Evolutionary conservation across 2,888 invertebrate genomes (phyloP), one percentile per base, ranked within the genome.

Genomic region (Chrysolina haemoptera): DNA sequence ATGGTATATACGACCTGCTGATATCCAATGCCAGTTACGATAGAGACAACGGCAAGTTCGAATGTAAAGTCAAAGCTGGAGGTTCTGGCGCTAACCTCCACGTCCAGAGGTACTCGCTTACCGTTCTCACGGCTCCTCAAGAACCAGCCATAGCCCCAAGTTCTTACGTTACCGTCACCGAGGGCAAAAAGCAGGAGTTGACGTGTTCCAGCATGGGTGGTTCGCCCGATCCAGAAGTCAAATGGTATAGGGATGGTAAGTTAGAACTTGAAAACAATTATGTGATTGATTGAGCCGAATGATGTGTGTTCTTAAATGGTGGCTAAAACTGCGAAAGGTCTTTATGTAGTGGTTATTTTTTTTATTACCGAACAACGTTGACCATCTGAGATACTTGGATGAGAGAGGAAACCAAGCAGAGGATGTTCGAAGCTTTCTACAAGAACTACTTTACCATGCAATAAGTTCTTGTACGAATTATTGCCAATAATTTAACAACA

Each of bases 21-120:
- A 96, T 98, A 84, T 92, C 93, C 79, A 96, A 95, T 87, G 96
- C 97, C 64, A 94, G 95, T 67, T 98, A 97, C 89, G 95, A 94
- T 86, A 91, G 95, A 20, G 97, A 96, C 90, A 97, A 97, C 88
- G 97, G 96, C 69, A 92, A 93, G 84, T 98, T 96, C 90, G 96
- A 96, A 89, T 98, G 97, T 88, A 94, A 94, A 83, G 93, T 94
- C 84, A 96, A 94, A 90, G 96, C 93, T 76, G 94, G 91, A 82
- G 96, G 94, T 79, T 95, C 95, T 35, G 96, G 96, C 59, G 91
- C 92, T 76, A 94, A 94, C 87, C 90, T 96, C 82, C 96, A 96
- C 89, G 93, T 94, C 79, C 95, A 96, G 88, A 92, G 93, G 75
- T 94, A 96, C 86, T 92, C 93, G 79, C 90, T 97, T 82, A 96